Percentiles rank a stretch among this genome's conserved stretches.
Evolutionary conservation across 1,140 invertebrate species (phyloP).

Genomic region (Planococcus citri): DNA sequence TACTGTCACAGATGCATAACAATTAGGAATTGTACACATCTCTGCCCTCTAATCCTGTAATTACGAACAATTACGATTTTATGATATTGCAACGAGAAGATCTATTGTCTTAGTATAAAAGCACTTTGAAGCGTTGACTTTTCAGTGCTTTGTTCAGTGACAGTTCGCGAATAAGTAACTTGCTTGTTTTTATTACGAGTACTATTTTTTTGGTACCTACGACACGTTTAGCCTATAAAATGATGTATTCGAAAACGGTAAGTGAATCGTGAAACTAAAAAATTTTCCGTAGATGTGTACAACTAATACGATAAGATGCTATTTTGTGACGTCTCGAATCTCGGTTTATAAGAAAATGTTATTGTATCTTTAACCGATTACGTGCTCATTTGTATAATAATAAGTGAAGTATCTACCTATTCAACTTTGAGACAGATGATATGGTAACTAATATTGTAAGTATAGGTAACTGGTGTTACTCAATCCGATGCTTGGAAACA

Average conservation of each 20-base stretch:
- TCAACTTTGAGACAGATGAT: too few relatives aligned
- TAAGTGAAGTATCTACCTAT: too few relatives aligned
- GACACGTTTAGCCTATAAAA: too few relatives aligned
- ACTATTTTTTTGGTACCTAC: not conserved
- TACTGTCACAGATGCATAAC: slow-evolving; percentile 16
- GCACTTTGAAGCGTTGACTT: not conserved
- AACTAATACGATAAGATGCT: too few relatives aligned
- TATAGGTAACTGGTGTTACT: too few relatives aligned
- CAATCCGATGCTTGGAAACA: too few relatives aligned
- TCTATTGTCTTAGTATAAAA: slow-evolving; percentile 7
- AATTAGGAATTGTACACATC: slow-evolving; percentile 12
- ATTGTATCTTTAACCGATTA: too few relatives aligned
- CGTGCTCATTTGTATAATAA: too few relatives aligned
- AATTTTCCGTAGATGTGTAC: too few relatives aligned
- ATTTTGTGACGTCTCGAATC: too few relatives aligned
- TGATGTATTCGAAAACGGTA: not conserved
- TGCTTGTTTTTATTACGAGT: not conserved
- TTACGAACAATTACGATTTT: slow-evolving; percentile 10
- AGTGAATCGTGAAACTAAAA: not conserved
- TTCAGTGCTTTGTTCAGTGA: not conserved
- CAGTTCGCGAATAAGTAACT: not conserved
- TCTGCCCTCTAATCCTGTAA: slow-evolving; percentile 2
- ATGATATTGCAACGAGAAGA: not conserved
- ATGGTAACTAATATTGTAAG: too few relatives aligned
- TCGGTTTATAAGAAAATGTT: too few relatives aligned